Percentiles rank a stretch among this genome's conserved stretches.
Conservation (phyloP, 1,140 invertebrate species). For the Drosophila repletoides region DNA sequence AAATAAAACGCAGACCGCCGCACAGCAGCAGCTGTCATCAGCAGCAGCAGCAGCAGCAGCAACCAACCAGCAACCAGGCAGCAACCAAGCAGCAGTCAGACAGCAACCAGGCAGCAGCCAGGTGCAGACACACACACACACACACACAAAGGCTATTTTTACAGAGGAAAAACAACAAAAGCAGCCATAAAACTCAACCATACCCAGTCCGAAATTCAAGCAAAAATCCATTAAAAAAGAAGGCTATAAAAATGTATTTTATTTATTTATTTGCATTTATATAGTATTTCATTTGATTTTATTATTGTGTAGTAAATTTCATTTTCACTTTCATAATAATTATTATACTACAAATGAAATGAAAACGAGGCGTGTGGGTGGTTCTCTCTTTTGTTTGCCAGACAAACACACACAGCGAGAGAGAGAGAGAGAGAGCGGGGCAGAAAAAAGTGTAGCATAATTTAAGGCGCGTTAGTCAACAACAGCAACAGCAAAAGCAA, state of each 20-base stretch:
- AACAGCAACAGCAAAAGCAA: slow-evolving; percentile 22
- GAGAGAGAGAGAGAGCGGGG: too few relatives aligned
- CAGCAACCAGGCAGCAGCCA: too few relatives aligned
- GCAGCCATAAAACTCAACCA: slow-evolving; percentile 11
- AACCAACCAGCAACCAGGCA: too few relatives aligned
- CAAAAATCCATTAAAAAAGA: slow-evolving; percentile 9
- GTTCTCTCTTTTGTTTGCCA: slow-evolving; percentile 9
- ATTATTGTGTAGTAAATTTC: too few relatives aligned
- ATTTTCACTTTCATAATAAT: slow-evolving; percentile 76
- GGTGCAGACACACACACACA: slow-evolving; percentile 32
- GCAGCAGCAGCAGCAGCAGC: slow-evolving; percentile 13
- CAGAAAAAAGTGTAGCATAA: slow-evolving; percentile 58
- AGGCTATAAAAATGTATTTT: slow-evolving; percentile 37
- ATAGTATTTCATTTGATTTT: slow-evolving; percentile 69
- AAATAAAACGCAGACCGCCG: slow-evolving; percentile 57
- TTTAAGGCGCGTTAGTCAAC: slow-evolving; percentile 60
- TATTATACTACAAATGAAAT: slow-evolving; percentile 66
- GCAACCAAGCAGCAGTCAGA: too few relatives aligned
- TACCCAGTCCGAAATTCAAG: background rate
- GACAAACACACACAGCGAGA: background rate
- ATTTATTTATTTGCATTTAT: slow-evolving; percentile 46
- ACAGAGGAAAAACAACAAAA: slow-evolving; percentile 33
- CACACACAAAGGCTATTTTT: slow-evolving; percentile 32
- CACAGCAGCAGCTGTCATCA: slow-evolving; percentile 21
- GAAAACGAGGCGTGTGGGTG: slow-evolving; percentile 33